Percentiles rank a stretch among this genome's conserved stretches.
Evolutionary conservation across 2,888 invertebrate genomes (phyloP).

Genomic region (Lasioglossum malachurum): DNA sequence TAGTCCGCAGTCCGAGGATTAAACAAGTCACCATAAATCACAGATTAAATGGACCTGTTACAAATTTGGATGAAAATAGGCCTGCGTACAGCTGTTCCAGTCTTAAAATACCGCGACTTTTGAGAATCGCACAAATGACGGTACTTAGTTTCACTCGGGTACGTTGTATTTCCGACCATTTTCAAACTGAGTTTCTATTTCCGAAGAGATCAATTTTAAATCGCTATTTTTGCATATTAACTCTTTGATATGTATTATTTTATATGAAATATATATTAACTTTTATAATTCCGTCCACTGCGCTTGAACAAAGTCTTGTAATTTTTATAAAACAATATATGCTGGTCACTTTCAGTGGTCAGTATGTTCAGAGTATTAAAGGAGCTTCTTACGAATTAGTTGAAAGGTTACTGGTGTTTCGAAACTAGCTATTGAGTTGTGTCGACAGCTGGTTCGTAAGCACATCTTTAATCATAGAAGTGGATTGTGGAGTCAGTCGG

Average conservation of each 20-base stretch:
- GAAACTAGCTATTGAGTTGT: neutral
- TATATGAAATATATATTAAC: no score
- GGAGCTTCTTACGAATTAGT: neutral
- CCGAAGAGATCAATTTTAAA: neutral
- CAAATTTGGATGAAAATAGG: slow-evolving; percentile 9
- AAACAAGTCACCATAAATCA: neutral
- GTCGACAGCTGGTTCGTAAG: neutral
- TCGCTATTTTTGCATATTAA: neutral
- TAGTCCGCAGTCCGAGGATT: neutral
- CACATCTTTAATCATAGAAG: neutral
- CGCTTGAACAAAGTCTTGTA: no score
- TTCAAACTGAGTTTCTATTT: neutral
- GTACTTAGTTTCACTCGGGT: neutral
- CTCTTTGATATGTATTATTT: neutral
- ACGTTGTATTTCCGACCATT: neutral
- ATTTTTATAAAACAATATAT: no score
- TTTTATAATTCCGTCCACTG: no score
- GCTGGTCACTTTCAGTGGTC: no score
- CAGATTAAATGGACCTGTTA: slow-evolving; percentile 9
- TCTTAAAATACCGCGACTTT: neutral
- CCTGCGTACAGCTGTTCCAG: neutral
- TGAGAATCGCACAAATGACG: neutral
- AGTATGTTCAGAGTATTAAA: no score
- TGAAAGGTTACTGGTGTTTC: neutral
- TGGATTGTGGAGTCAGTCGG: neutral